Evolutionary conservation across 1,140 invertebrate species (phyloP).

Genomic region (Eciton burchellii): DNA sequence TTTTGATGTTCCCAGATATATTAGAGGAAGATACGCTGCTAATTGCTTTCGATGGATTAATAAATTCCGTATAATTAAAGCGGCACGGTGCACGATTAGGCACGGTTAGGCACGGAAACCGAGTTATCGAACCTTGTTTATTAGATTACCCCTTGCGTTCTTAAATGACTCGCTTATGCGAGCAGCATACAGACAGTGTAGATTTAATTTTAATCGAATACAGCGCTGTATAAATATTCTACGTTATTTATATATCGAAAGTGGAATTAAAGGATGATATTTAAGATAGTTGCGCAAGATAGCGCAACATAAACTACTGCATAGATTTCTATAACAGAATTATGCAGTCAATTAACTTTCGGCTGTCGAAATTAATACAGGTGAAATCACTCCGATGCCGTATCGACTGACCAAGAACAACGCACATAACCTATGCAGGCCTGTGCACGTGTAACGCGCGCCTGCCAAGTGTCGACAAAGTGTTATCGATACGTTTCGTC

Average conservation of each 20-base stretch:
- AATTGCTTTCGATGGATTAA: slow-evolving; percentile 51
- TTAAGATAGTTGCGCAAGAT: slow-evolving; percentile 3
- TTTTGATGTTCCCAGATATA: slow-evolving; percentile 13
- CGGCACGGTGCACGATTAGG: slow-evolving; percentile 18
- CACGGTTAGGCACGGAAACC: slow-evolving; percentile 21
- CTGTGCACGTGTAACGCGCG: background rate
- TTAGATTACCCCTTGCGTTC: slow-evolving; percentile 37
- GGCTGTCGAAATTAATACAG: no score
- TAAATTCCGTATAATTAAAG: slow-evolving; percentile 46
- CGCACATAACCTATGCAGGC: background rate
- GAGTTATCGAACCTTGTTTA: slow-evolving; percentile 47
- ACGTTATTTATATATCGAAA: background rate
- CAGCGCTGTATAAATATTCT: background rate
- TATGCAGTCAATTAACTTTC: background rate
- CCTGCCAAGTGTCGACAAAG: background rate
- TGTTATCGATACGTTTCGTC: slow-evolving; percentile 58
- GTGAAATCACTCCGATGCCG: background rate
- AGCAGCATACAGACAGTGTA: background rate
- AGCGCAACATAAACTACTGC: background rate
- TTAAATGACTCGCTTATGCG: slow-evolving; percentile 34
- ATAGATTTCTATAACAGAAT: background rate
- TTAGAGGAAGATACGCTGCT: slow-evolving; percentile 4
- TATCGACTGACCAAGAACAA: background rate
- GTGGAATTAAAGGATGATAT: slow-evolving; percentile 19
- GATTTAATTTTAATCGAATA: slow-evolving; percentile 29